A percentile compares a stretch with the other conserved stretches of the same genome.
These are phyloP conservation scores for Mustela lutreola DNA, from an alignment of 2,113 vertebrate species.

Conservation along the genomic window DNA sequence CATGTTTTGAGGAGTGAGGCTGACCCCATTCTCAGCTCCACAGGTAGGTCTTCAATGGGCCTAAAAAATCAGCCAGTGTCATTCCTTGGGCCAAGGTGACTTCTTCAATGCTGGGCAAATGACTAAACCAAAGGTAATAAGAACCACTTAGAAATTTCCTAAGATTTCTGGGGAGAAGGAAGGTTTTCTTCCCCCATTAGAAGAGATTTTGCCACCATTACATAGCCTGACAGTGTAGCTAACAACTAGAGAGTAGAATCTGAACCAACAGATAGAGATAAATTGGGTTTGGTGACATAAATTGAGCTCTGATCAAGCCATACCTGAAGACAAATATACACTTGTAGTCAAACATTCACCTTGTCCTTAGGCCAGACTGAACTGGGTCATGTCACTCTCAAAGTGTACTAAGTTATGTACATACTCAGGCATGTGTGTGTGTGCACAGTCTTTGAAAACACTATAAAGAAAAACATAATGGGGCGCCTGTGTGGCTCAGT, in stretches of 20 bases:
- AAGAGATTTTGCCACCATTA: neutral
- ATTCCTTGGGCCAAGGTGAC: neutral
- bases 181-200: neutral
- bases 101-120: neutral
- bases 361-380: neutral
- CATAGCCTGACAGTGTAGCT: neutral
- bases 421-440: neutral
- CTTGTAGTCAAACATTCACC: neutral
- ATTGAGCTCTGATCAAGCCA: neutral
- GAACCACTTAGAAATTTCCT: neutral
- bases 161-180: neutral
- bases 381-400: neutral
- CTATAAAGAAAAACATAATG: slow-evolving; percentile 16
- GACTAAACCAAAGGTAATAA: neutral
- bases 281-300: neutral
- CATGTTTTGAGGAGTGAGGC: neutral
- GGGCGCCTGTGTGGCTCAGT: too few relatives aligned
- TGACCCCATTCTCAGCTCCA: neutral
- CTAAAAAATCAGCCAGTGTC: neutral
- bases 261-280: neutral
- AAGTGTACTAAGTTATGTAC: neutral
- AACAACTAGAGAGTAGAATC: neutral
- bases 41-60: neutral
- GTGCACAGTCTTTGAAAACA: neutral
- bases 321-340: neutral